Evolutionary conservation across 2,797 vertebrate species (phyloP), one percentile per base, ranked within the genome.

Genomic region (Hyperoplus lanceolatus): DNA sequence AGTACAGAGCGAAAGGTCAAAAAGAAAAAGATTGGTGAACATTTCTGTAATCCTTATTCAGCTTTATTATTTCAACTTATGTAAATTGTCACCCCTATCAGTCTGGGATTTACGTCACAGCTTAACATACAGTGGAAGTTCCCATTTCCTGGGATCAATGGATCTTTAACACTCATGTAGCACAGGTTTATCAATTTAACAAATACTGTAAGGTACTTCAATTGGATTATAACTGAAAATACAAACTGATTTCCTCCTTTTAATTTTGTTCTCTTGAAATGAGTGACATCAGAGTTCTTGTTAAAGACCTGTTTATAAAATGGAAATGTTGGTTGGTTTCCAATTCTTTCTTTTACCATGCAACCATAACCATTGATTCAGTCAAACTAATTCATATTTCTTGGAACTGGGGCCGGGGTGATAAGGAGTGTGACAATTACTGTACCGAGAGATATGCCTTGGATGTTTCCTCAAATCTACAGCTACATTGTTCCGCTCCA

Each of bases 401-500:
- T 45, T 11, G 45, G 57, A 74, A 53, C 39, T 62, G 42, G 71
- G 48, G 15, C 65, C 65, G 46, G 8, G 65, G 48, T 59, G 18
- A 50, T 69, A 51, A 13, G 46, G 18, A 43, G 9, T 16, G 13
- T n/a, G 48, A 16, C 38, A 43, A 15, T 38, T 57, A 16, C 50
- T 53, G 50, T 36, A 38, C 38, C 45, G 43, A 48, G 57, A 48
- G 49, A 68, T 42, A 18, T 39, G 29, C 15, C 21, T 56, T 38
- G 10, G 42, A 42, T 41, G 29, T 39, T 8, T 16, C 29, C 15
- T 53, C 38, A 68, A n/a, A 60, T 49, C 51, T 36, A 12, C 53
- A 50, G 9, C 54, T 42, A 14, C 8, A 8, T 18, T 29, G 5
- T 11, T 5, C 38, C 10, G 15, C 41, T 41, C 1, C 21, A 71